Percentiles rank a stretch among this genome's conserved stretches.
These are phyloP conservation scores for Gallinago nigripennis DNA, from an alignment of 2,797 vertebrate genomes.

Conservation along the genomic window DNA sequence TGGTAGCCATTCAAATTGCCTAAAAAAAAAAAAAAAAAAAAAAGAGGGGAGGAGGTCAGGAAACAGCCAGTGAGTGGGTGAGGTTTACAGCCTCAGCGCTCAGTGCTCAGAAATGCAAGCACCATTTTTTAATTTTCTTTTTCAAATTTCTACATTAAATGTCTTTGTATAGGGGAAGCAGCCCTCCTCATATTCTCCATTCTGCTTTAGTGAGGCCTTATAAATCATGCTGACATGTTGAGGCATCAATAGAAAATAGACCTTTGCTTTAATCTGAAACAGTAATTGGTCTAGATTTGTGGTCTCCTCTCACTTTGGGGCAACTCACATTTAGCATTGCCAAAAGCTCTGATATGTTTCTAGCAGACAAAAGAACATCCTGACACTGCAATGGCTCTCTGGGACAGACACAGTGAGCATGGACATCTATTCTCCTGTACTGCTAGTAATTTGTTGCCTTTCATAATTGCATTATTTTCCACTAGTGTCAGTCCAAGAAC, in stretches of 20 bases:
- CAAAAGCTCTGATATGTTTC: not conserved
- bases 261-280: not conserved
- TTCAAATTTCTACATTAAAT: not conserved
- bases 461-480: not conserved
- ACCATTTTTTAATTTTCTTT: not conserved
- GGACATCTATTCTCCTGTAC: not conserved
- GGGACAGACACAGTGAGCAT: not conserved
- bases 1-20: not conserved
- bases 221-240: not conserved
- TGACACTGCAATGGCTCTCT: not conserved
- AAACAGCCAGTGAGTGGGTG: not conserved
- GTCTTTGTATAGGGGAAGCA: not conserved
- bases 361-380: not conserved
- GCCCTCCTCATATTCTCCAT: not conserved
- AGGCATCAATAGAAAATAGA: not conserved
- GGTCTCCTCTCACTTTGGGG: not conserved
- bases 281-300: not conserved
- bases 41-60: fast-evolving
- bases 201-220: not conserved
- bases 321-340: not conserved
- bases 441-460: not conserved
- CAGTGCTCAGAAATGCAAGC: not conserved
- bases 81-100: not conserved
- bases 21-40: too few relatives aligned
- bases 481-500: not conserved